Conservation (phyloP, 2,888 invertebrate species). For the Agrilus mali region DNA sequence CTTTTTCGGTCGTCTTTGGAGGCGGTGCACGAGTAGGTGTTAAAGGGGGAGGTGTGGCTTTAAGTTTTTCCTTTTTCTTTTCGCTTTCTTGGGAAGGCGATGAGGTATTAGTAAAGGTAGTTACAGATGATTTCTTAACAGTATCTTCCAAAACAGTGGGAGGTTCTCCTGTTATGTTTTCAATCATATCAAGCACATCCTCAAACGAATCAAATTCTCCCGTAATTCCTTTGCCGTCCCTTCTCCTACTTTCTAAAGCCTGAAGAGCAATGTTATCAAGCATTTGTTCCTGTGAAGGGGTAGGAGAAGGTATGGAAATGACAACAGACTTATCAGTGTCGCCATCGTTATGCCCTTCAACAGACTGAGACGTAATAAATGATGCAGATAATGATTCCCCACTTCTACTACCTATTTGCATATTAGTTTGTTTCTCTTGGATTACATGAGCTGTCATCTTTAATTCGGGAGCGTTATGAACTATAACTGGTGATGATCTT, state of each 20-base stretch:
- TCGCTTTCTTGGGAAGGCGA: too few species aligned
- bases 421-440: constrained; percentile 24
- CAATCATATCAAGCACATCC: constrained; percentile 57
- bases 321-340: constrained; percentile 51
- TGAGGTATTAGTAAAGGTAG: constrained; percentile 2
- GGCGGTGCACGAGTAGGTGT: too few species aligned
- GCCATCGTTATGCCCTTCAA: constrained; percentile 42
- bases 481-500: constrained; percentile 22
- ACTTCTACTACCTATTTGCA: constrained; percentile 24
- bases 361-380: constrained; percentile 43
- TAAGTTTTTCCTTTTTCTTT: background rate
- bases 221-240: constrained; percentile 36
- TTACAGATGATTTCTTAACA: constrained; percentile 13
- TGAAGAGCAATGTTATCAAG: constrained; percentile 50
- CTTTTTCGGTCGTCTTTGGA: too few species aligned
- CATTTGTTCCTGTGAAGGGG: constrained; percentile 51
- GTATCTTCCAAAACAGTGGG: constrained; percentile 22
- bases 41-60: background rate
- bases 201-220: constrained; percentile 53
- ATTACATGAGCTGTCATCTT: constrained; percentile 34
- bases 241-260: constrained; percentile 39
- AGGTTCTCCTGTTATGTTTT: constrained; percentile 41
- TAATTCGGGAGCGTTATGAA: constrained; percentile 29
- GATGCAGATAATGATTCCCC: constrained; percentile 42
- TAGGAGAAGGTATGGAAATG: constrained; percentile 53